Base-by-base conservation (phyloP, 1,140 invertebrate species). In the Papilio aristodemus region DNA sequence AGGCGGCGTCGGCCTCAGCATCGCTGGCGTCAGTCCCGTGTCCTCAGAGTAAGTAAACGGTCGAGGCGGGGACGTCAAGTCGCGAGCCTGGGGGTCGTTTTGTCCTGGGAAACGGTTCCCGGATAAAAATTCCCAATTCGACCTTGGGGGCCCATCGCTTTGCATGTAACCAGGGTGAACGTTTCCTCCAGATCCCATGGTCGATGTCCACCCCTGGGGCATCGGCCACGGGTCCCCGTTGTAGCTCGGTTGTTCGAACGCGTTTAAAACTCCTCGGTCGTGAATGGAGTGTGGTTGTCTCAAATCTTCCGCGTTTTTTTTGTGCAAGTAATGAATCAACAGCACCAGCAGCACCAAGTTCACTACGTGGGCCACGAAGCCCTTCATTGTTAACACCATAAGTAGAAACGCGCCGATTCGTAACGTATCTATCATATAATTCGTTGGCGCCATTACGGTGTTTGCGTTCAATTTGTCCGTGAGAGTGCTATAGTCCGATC, bases 401-500 rank as follows among this genome's bases (percentile, higher is more conserved):
- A 54, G 19, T 0, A 54, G 22, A 10, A 54, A 54, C 0, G 19
- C 19, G 22, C 46, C 46, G 19, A 54, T 54, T 54, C 46, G 9
- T 19, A 54, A 22, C 3, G 19, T 54, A 22, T 54, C 46, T 54
- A 54, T 54, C 17, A 54, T 0, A 54, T 54, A 54, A 54, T 54
- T 54, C 10, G 46, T 54, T 13, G 46, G 46, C 11, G 17, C 46
- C 17, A 22, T 13, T 54, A 25, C 19, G 1, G 46, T 11, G 10
- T 54, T 54, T 22, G 46, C 46, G 46, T 54, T 54, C 17, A 54
- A 4, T 54, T 22, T 25, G 4, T 54, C 46, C 19, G 46, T 54
- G 11, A 54, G 46, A 11, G 46, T 13, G 19, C 17, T 54, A 10
- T 54, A 54, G 19, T 54, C 46, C 3, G 46, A 54, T 17, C 46